These are phyloP conservation scores for Poicephalus gulielmi DNA, from an alignment of 2,113 vertebrate species.

Conservation along the genomic window DNA sequence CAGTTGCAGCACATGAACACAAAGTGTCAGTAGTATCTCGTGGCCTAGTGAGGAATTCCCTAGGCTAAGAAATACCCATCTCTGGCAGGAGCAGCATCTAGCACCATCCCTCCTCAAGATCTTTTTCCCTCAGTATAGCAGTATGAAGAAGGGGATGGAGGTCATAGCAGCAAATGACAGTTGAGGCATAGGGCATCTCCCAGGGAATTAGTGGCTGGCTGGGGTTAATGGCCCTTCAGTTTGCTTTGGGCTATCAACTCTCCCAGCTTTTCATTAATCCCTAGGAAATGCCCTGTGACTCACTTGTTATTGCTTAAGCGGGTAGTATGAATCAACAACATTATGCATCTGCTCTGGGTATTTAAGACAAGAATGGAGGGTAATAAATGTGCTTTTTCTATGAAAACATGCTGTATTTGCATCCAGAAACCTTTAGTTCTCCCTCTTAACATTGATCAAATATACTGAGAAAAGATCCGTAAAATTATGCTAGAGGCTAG, in stretches of 20 bases:
- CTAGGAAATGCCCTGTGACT: conserved; percentile 2
- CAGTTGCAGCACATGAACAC: background rate
- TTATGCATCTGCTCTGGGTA: background rate
- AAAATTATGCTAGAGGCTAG: background rate
- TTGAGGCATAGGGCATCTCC: background rate
- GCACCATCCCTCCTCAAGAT: background rate
- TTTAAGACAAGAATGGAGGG: background rate
- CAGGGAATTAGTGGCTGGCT: background rate
- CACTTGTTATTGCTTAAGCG: background rate
- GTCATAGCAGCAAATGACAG: background rate
- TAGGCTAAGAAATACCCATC: background rate
- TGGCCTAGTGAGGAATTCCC: background rate
- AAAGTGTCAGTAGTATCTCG: rapidly evolving
- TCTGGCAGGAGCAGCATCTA: background rate
- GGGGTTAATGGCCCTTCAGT: background rate
- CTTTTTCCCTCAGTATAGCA: background rate
- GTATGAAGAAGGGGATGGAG: background rate
- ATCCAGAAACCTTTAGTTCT: background rate
- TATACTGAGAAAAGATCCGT: background rate
- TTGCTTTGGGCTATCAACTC: conserved; percentile 5
- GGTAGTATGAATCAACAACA: background rate
- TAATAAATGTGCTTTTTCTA: background rate
- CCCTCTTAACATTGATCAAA: background rate
- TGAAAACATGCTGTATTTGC: background rate
- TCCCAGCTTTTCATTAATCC: background rate